Conservation (phyloP, 2,113 vertebrate genomes). For the Haemorhous mexicanus region DNA sequence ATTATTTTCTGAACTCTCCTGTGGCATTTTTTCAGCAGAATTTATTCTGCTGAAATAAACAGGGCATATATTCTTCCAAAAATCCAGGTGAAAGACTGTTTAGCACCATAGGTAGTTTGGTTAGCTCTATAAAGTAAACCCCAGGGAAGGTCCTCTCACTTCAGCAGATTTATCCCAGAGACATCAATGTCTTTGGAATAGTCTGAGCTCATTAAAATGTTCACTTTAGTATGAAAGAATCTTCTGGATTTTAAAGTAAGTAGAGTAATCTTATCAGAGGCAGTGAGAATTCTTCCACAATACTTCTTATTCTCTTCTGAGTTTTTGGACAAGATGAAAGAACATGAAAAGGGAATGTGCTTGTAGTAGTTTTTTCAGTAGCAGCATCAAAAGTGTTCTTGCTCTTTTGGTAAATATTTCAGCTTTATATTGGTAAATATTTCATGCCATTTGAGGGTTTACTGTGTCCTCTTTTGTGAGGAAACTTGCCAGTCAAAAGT, state of each 20-base stretch:
- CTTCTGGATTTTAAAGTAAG: background rate
- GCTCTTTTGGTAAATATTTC: background rate
- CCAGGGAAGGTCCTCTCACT: background rate
- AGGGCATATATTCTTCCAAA: background rate
- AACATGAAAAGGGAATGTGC: background rate
- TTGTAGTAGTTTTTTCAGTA: background rate
- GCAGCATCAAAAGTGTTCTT: background rate
- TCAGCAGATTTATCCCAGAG: background rate
- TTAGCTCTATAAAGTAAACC: background rate
- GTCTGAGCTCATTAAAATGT: background rate
- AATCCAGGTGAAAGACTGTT: background rate
- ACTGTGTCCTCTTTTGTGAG: background rate
- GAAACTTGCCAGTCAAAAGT: background rate
- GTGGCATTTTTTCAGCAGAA: background rate
- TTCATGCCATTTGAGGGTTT: background rate
- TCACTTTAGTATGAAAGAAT: background rate
- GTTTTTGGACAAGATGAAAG: background rate
- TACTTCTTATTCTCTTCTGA: background rate
- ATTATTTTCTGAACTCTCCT: background rate
- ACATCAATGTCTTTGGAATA: background rate
- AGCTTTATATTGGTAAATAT: constrained; percentile 9
- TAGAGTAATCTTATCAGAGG: background rate
- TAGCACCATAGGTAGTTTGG: background rate
- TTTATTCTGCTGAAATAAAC: background rate
- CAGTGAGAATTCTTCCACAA: background rate